These are phyloP conservation scores for Drosophila tanythrix DNA, from an alignment of 2,888 invertebrate genomes.

Conservation along the genomic window DNA sequence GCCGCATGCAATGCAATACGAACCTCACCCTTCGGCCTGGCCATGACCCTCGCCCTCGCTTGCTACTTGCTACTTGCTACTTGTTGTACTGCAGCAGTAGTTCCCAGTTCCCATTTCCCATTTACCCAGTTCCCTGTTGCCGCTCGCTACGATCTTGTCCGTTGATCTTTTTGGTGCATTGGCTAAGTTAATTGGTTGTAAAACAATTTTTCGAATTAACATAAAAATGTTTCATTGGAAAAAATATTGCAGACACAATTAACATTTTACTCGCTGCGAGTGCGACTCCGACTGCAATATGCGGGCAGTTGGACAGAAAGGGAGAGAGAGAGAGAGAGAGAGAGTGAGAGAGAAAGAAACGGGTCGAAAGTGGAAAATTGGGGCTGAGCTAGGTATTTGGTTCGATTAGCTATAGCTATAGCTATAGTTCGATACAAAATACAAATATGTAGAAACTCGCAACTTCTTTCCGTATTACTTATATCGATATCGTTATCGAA, in stretches of 20 bases:
- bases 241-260: slow-evolving; percentile 69
- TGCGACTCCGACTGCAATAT: slow-evolving; percentile 24
- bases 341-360: neutral
- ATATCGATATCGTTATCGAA: slow-evolving; percentile 4
- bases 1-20: slow-evolving; percentile 65
- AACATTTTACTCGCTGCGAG: slow-evolving; percentile 53
- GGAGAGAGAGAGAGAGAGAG: neutral
- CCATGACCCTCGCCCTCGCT: slow-evolving; percentile 30
- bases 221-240: slow-evolving; percentile 81
- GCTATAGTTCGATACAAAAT: neutral
- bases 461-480: neutral
- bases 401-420: slow-evolving; percentile 2
- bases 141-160: slow-evolving; percentile 72
- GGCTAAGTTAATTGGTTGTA: slow-evolving; percentile 82
- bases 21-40: slow-evolving; percentile 37
- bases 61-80: slow-evolving; percentile 2
- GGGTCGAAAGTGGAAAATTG: neutral
- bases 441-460: neutral
- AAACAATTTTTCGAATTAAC: slow-evolving; percentile 81
- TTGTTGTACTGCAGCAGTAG: slow-evolving; percentile 4
- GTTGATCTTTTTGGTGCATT: slow-evolving; percentile 82
- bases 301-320: slow-evolving; percentile 32
- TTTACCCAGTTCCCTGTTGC: slow-evolving; percentile 26
- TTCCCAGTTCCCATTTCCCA: slow-evolving; percentile 22
- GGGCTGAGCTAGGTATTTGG: neutral